phyloP scores from a whole-genome alignment of 2,113 vertebrate genomes.

The Nanorana parkeri region DNA sequence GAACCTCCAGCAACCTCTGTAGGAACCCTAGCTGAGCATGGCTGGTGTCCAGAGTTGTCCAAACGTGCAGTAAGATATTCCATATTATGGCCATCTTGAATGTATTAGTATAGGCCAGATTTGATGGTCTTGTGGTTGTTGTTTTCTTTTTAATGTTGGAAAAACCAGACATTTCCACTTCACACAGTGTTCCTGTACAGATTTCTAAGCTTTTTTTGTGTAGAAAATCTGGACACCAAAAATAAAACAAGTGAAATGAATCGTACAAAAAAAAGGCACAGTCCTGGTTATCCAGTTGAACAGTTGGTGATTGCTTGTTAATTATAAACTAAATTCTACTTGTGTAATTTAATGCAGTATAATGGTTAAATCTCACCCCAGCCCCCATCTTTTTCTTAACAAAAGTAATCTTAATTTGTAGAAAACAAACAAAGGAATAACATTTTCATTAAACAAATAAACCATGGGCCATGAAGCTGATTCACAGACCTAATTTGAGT shows the following conservation, averaged over 20 bases:
- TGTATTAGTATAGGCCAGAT: too few relatives aligned
- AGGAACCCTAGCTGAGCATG: too few relatives aligned
- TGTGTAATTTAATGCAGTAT: not conserved
- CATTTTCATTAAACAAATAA: constrained; percentile 14
- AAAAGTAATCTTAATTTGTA: constrained; percentile 2
- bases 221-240: constrained; percentile 3
- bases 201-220: constrained; percentile 6
- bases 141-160: not conserved
- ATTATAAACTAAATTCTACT: not conserved
- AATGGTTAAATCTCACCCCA: too few relatives aligned
- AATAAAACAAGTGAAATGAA: too few relatives aligned
- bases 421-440: constrained; percentile 21
- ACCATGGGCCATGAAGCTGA: constrained; percentile 7
- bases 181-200: constrained; percentile 22
- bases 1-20: too few relatives aligned
- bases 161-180: not conserved
- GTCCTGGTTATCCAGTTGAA: too few relatives aligned
- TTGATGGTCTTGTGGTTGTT: too few relatives aligned
- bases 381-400: not conserved
- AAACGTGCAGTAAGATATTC: too few relatives aligned
- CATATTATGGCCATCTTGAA: too few relatives aligned
- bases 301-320: not conserved
- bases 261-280: too few relatives aligned
- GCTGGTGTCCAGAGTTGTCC: too few relatives aligned
- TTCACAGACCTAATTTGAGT: constrained; percentile 19